phyloP scores from a whole-genome alignment of 2,888 invertebrate species.

The Callimorpha dominula region DNA sequence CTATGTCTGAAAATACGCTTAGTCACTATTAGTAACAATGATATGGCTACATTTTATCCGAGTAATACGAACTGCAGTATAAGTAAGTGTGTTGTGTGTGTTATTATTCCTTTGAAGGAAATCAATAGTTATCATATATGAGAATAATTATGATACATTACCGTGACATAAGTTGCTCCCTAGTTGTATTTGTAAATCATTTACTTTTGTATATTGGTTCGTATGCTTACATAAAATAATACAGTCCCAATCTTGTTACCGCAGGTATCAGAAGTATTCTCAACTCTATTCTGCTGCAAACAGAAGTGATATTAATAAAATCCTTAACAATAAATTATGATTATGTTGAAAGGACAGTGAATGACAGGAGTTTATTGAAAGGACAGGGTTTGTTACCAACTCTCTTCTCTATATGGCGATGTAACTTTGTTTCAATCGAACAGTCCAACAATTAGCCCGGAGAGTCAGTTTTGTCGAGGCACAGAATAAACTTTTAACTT shows the following conservation, averaged over 20 bases:
- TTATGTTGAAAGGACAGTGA: neutral
- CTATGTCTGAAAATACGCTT: too few relatives aligned
- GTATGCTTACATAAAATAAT: constrained; percentile 95
- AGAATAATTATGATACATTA: too few relatives aligned
- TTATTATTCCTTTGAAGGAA: neutral
- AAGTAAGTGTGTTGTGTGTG: neutral
- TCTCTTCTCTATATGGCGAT: too few relatives aligned
- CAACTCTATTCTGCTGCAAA: neutral
- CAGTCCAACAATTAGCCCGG: too few relatives aligned
- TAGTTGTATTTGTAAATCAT: neutral
- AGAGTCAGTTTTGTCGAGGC: too few relatives aligned
- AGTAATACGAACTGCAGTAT: neutral
- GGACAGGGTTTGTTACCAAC: too few relatives aligned
- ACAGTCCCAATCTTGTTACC: constrained; percentile 99
- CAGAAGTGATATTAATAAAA: constrained; percentile 66
- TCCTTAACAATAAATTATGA: neutral
- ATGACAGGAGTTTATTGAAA: too few relatives aligned
- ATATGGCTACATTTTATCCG: neutral
- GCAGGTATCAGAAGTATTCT: constrained; percentile 56
- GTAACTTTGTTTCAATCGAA: too few relatives aligned
- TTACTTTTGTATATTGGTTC: neutral
- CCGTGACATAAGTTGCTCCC: too few relatives aligned
- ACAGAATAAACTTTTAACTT: too few relatives aligned
- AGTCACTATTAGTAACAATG: neutral
- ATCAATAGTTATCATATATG: neutral